Base-by-base conservation (phyloP, 1,140 invertebrate genomes). In the Heterodera schachtii region DNA sequence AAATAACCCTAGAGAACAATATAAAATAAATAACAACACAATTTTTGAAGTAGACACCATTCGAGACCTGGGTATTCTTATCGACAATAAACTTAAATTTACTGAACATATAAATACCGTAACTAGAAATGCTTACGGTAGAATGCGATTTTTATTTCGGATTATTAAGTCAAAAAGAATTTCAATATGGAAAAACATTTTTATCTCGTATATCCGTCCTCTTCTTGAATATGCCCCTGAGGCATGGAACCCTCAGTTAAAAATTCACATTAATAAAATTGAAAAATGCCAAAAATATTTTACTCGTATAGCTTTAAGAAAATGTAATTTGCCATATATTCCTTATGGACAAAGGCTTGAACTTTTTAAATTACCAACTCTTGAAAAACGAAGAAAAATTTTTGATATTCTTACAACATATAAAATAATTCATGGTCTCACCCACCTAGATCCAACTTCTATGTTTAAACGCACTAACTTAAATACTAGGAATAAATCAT, bases 1-100 rank as follows among this genome's bases (percentile, higher is more conserved):
- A 75, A 21, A 75, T 41, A 75, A 75, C 73, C 44, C 44, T 16
- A 75, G 60, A 75, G 60, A 46, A 75, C 21, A 31, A 41, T 75
- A 75, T 75, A 57, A 43, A 43, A 44, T 76, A 8, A 76, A 70
- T 64, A 13, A 8, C 5, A 4, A 76, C 11, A 8, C 5, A 2
- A 3, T 67, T 11, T 3, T 19, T 8, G 41, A 5, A 9, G 5
- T 64, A 3, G 75, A 67, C 6, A 11, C 41, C 7, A 70, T 67
- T 19, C 8, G 43, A 11, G 43, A 76, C 16, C 16, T 76, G 3
- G 43, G 75, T 11, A 52, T 76, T 64, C 3, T 46, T 11, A 76
- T 76, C 19, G 9, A 76, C 7, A 44, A 44, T 19, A 76, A 76
- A 8, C 47, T 76, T 41, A 43, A 44, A 5, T 76, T 76, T 76